phyloP scores from a whole-genome alignment of 2,888 invertebrate species.

The Saturnia japonica region DNA sequence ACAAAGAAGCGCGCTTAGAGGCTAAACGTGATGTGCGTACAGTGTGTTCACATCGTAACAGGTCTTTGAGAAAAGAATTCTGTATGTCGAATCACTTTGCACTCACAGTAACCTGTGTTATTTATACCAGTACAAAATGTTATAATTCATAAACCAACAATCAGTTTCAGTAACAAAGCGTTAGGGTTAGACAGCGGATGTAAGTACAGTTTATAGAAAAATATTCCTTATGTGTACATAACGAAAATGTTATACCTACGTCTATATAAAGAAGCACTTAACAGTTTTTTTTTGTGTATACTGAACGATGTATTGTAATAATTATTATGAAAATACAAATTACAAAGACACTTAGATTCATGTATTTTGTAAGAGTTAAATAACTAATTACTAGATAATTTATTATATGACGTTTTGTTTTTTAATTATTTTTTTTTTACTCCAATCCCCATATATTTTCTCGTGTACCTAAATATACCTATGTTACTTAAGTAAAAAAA shows the following conservation, averaged over 20 bases:
- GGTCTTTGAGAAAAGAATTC: constrained; percentile 24
- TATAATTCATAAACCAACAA: constrained; percentile 25
- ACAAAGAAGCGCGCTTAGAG: constrained; percentile 13
- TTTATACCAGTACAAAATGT: constrained; percentile 17
- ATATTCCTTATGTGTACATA: neutral
- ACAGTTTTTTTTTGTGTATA: neutral
- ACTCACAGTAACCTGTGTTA: constrained; percentile 18
- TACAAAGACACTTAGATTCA: neutral
- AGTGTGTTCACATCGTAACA: constrained; percentile 17
- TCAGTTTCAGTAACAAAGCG: constrained; percentile 23
- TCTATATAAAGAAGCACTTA: constrained; percentile 1
- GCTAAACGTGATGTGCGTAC: constrained; percentile 17
- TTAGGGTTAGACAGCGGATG: constrained; percentile 17
- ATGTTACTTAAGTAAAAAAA: no score
- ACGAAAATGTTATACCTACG: neutral
- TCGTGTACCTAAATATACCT: no score
- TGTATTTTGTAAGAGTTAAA: no score
- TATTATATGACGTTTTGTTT: no score
- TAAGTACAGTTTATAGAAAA: constrained; percentile 16
- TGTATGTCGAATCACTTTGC: constrained; percentile 37
- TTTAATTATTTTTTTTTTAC: no score
- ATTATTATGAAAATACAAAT: neutral
- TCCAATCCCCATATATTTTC: neutral
- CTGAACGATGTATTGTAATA: neutral
- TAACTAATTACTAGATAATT: no score